Evolutionary conservation across 2,797 vertebrate species (phyloP).

Genomic region (Tarsius wallacei): DNA sequence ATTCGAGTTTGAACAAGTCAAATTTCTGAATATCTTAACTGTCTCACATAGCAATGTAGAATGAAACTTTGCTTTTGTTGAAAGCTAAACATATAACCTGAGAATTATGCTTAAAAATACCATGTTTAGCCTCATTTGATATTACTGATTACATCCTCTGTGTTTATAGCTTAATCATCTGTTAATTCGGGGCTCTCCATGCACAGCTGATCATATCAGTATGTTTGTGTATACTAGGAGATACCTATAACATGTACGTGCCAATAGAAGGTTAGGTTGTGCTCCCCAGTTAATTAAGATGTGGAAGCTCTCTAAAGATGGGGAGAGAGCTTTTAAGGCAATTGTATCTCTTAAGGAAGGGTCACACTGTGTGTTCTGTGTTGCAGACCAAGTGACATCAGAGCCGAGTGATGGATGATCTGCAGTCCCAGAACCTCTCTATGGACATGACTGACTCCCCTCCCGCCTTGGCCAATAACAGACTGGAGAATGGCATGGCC

Average conservation of each 20-base stretch:
- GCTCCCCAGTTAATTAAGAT: slow-evolving; percentile 52
- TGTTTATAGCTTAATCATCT: slow-evolving; percentile 86
- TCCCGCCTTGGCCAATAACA: slow-evolving; percentile 92
- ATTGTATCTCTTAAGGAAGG: slow-evolving; percentile 82
- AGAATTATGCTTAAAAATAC: slow-evolving; percentile 45
- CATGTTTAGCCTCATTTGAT: slow-evolving; percentile 68
- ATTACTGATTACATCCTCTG: slow-evolving; percentile 84
- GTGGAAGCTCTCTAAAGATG: slow-evolving; percentile 69
- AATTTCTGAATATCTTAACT: slow-evolving; percentile 26
- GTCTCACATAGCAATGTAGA: slow-evolving; percentile 4
- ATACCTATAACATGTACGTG: slow-evolving; percentile 23
- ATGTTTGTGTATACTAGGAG: slow-evolving; percentile 71
- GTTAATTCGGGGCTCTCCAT: slow-evolving; percentile 80
- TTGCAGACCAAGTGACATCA: slow-evolving; percentile 88
- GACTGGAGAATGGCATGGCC: slow-evolving; percentile 93
- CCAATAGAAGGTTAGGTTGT: slow-evolving; percentile 2
- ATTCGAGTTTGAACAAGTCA: slow-evolving; percentile 74
- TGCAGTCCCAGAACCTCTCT: slow-evolving; percentile 92
- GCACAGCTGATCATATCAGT: slow-evolving; percentile 70
- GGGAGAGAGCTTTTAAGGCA: slow-evolving; percentile 59
- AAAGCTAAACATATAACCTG: slow-evolving; percentile 76
- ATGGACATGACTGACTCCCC: slow-evolving; percentile 91
- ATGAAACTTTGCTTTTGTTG: slow-evolving; percentile 77
- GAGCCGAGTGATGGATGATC: slow-evolving; percentile 91
- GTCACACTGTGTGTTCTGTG: slow-evolving; percentile 87